Base-by-base conservation (phyloP, 1,140 invertebrate species). In the Leptonema lineaticorne region DNA sequence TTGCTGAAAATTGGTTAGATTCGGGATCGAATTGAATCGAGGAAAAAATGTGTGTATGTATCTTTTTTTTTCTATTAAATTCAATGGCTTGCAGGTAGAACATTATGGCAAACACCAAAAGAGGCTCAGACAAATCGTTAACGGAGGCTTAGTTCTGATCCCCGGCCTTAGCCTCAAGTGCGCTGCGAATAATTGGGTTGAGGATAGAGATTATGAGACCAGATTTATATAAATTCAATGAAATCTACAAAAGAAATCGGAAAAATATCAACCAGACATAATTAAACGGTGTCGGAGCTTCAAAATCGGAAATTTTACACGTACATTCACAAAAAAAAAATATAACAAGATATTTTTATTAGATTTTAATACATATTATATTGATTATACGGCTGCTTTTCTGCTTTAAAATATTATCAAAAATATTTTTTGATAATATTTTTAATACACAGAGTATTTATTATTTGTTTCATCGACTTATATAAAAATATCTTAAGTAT, bases 61-160 rank as follows among this genome's bases (percentile, higher is more conserved):
- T n/a, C n/a, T n/a, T n/a, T 53, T 53, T 53, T 53, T 41, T 53
- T 53, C 50, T 53, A 53, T 53, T 53, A 64, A 37, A 37, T 64
- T 64, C 62, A 64, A 53, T 60, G 48, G 67, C 59, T 22, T 24
- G 67, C 67, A 69, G 67, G 68, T 69, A 60, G 56, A 26, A 56
- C 68, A 65, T 69, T 69, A 57, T 64, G 60, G 64, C 64, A 63
- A 64, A 63, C 67, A 64, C 53, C 57, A 68, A 68, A 64, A 70
- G 68, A 70, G 71, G 71, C 68, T 70, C 68, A 68, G 66, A 70
- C 65, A 68, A 73, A 68, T 73, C 71, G 69, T 73, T 73, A 73
- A 73, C 68, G 71, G 60, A 57, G 68, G 71, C 71, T 73, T 73
- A 73, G 53, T 20, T 33, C 50, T 73, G 71, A 73, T 73, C 71